Base-by-base conservation (phyloP, 2,113 vertebrate genomes). In the Sturnira hondurensis region DNA sequence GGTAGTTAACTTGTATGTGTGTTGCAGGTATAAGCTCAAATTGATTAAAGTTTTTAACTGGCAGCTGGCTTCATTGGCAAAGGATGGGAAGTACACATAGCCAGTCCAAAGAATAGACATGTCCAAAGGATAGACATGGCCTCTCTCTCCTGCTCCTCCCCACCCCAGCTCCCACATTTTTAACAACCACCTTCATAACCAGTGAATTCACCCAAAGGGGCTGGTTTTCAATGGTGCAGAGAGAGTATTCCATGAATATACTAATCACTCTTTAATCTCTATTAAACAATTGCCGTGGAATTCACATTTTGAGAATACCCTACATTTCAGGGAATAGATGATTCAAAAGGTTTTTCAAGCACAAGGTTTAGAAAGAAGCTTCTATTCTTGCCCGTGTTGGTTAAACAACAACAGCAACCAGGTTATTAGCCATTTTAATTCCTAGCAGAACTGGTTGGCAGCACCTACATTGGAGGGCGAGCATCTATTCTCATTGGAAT, bases 21-120 rank as follows among this genome's bases (percentile, higher is more conserved):
- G 61, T 93, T 83, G 82, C 70, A 86, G 52, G 15, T 76, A 63
- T 78, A 93, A 94, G 26, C 22, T 76, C 73, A 70, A 94, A 74
- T 15, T 85, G 71, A 96, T 76, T 84, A 81, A 82, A 90, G 89
- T 78, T 77, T 89, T 68, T 16, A 63, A 38, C 77, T 38, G 50
- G 26, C 12, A 93, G 17, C 43, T 90, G 52, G 19, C 47, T 94
- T 94, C 58, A 43, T 95, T 92, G 95, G 82, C 50, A 86, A 86
- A 92, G 31, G 31, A 58, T 77, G 47, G 8, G 26, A 95, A 65
- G 5, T 58, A 92, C 17, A 65, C 22, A 61, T 41, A 54, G 24
- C 50, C 80, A 67, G 6, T 80, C 47, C 89, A 97, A 76, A 95
- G 58, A 11, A 82, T 12, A 76, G 20, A 61, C 20, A 31, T 7